Conservation (phyloP, 2,888 invertebrate genomes). For the Tryphoninae sp. region DNA sequence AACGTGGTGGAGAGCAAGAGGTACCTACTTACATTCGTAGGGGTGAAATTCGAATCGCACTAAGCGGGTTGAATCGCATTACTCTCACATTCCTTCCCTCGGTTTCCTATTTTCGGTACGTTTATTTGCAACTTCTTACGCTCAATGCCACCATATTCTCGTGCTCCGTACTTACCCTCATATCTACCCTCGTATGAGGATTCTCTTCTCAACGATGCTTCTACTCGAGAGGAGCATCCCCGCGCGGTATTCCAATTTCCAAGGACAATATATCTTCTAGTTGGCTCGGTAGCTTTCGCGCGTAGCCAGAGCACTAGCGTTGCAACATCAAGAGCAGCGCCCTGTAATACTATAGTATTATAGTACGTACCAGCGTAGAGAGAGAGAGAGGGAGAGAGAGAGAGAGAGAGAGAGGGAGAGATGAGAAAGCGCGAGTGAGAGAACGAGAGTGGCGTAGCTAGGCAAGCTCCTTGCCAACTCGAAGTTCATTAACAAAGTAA, state of each 20-base stretch:
- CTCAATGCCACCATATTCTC: conserved; percentile 21
- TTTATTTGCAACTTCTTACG: neutral
- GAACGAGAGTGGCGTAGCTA: conserved; percentile 55
- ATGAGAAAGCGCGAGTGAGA: neutral
- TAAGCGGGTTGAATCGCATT: neutral
- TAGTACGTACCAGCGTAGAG: neutral
- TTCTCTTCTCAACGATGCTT: conserved; percentile 34
- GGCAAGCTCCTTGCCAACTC: conserved; percentile 72
- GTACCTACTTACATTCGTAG: neutral
- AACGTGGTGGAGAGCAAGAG: too few species aligned
- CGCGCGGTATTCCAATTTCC: conserved; percentile 74
- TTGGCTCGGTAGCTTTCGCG: conserved; percentile 71
- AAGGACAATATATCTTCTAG: conserved; percentile 72
- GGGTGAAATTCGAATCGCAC: neutral
- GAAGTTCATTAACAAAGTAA: conserved; percentile 77
- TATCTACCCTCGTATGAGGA: conserved; percentile 25
- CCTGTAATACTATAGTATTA: conserved; percentile 20
- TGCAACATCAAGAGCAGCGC: conserved; percentile 18
- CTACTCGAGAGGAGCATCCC: conserved; percentile 28
- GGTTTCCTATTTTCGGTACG: neutral
- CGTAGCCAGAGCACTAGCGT: conserved; percentile 42
- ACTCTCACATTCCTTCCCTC: neutral
- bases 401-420: conserved; percentile 17
- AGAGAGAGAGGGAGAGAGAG: conserved; percentile 11
- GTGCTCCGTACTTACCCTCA: neutral